phyloP scores from a whole-genome alignment of 2,113 vertebrate genomes.

The Cynocephalus volans region DNA sequence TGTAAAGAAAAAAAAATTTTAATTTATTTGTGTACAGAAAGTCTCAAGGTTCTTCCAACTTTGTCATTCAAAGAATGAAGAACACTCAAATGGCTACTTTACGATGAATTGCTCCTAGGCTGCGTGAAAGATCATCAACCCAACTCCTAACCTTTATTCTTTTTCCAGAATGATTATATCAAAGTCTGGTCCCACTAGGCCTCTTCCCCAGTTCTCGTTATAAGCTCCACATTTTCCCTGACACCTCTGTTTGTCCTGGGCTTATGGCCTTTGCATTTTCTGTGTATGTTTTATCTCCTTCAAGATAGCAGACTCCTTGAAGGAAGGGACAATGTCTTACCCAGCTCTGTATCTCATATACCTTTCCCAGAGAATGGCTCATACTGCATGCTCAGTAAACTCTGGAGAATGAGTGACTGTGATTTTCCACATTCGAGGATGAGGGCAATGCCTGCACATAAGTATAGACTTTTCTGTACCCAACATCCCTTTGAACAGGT shows the following conservation, averaged over 20 bases:
- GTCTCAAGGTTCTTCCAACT: not conserved
- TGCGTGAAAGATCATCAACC: not conserved
- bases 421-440: not conserved
- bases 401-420: not conserved
- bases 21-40: conserved; percentile 45
- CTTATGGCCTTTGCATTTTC: not conserved
- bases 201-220: not conserved
- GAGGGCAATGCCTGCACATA: not conserved
- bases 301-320: not conserved
- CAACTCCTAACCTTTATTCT: not conserved
- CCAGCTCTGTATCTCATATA: not conserved
- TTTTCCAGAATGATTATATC: not conserved
- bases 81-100: not conserved
- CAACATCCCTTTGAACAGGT: not conserved
- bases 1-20: not conserved
- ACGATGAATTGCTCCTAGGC: not conserved
- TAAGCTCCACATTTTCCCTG: not conserved
- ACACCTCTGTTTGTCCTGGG: not conserved
- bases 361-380: not conserved
- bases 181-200: not conserved
- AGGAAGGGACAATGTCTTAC: not conserved
- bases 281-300: not conserved
- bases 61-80: not conserved
- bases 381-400: not conserved
- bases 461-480: not conserved